Evolutionary conservation across 2,888 invertebrate genomes (phyloP).

Genomic region (Eupithecia centaureata): DNA sequence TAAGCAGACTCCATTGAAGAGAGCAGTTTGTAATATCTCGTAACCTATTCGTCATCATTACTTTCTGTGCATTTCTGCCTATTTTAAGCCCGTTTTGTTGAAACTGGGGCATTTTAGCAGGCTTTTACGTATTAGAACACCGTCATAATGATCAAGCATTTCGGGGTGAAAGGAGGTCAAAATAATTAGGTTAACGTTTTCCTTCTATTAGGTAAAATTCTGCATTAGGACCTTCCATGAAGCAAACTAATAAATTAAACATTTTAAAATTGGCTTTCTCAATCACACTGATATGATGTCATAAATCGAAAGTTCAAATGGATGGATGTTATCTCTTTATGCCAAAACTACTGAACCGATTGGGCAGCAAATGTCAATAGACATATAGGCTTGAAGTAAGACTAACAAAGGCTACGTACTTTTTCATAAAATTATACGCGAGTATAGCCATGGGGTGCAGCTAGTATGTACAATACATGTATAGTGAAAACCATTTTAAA

Average conservation of each 20-base stretch:
- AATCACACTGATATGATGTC: no score
- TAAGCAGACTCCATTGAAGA: slow-evolving; percentile 37
- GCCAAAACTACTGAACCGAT: no score
- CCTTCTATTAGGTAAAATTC: background rate
- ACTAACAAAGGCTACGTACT: no score
- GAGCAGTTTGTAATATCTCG: slow-evolving; percentile 30
- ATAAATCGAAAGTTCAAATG: no score
- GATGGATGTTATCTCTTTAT: no score
- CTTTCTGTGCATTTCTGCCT: slow-evolving; percentile 29
- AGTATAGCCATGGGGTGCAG: no score
- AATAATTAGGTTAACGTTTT: slow-evolving; percentile 16
- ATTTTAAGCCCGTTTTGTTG: slow-evolving; percentile 5
- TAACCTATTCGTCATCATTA: slow-evolving; percentile 35
- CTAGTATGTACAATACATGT: no score
- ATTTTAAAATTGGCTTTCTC: background rate
- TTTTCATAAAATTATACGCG: no score
- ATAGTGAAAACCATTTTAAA: slow-evolving; percentile 26
- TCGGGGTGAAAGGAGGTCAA: slow-evolving; percentile 23
- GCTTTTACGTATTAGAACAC: slow-evolving; percentile 15
- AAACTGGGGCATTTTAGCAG: slow-evolving; percentile 18
- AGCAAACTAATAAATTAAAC: no score
- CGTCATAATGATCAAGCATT: slow-evolving; percentile 22
- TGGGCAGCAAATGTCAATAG: no score
- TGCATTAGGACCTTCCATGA: no score
- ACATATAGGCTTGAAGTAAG: no score